Base-by-base conservation (phyloP, 2,113 vertebrate species). In the Rhinoptilus africanus region DNA sequence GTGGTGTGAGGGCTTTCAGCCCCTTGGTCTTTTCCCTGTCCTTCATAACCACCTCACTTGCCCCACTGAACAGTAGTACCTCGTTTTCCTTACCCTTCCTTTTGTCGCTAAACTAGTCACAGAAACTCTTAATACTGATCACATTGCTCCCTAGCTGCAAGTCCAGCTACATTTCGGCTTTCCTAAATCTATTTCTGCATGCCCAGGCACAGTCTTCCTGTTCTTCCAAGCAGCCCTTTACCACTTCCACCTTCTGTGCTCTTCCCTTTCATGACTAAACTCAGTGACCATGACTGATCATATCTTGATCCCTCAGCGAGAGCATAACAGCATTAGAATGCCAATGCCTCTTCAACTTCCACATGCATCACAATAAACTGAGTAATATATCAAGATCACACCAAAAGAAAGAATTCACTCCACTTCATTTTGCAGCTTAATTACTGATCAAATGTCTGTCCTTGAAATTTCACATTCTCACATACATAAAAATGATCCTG, bases 281-380 rank as follows among this genome's bases (percentile, higher is more conserved):
- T 50, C 35, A 66, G 39, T n/a, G 28, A n/a, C 24, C 0, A 0
- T 27, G 56, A 63, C 30, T 43, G 35, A n/a, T 50, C 1, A 1
- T 28, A 86, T 30, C 48, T 89, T 57, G 24, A 62, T 66, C 41
- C 32, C 8, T 53, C 23, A 69, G 50, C 34, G 14, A 86, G 4
- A 2, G 1, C 16, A 41, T 26, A 91, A 41, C 21, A 73, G 6
- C 22, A 20, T 45, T 73, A 81, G 37, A 91, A 89, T 57, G 66
- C 18, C 8, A 64, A 27, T 26, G 14, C 30, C 84, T 64, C 34
- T 72, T 51, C 71, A 86, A 45, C 5, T 78, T 93, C 45, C 54
- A 53, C 21, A 28, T 32, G 8, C 3, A 60, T 8, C 54, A 30
- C 19, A 64, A 71, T 30, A 68, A 86, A 27, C 26, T 32, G 20